These are phyloP conservation scores for Phoenicopterus ruber DNA, from an alignment of 2,113 vertebrate species.

Conservation along the genomic window DNA sequence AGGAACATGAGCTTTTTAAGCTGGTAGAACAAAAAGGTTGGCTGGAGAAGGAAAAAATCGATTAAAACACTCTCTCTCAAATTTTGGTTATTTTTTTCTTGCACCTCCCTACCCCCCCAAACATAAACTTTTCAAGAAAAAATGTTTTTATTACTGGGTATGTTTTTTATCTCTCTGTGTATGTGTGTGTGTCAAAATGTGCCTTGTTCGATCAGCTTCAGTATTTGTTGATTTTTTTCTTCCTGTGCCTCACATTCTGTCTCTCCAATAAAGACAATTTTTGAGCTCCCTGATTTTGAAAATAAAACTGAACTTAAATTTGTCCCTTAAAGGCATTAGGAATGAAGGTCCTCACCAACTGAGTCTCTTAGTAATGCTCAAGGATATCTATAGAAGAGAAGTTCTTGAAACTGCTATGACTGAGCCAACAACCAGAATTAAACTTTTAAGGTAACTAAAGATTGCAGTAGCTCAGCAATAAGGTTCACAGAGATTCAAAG, in stretches of 20 bases:
- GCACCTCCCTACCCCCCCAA: accelerated
- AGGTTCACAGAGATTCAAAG: neutral
- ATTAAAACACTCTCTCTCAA: neutral
- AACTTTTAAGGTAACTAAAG: neutral
- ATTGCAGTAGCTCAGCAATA: neutral
- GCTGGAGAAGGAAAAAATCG: accelerated
- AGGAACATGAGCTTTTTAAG: neutral
- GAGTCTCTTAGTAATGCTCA: neutral
- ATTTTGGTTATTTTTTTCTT: neutral
- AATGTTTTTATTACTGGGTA: accelerated
- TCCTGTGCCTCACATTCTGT: neutral
- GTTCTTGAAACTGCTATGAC: neutral
- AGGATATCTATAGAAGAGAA: neutral
- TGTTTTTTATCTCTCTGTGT: neutral
- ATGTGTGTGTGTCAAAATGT: neutral
- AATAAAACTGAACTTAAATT: neutral
- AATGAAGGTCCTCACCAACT: neutral
- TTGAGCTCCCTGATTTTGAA: neutral
- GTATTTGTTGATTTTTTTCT: neutral
- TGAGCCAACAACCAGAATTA: neutral
- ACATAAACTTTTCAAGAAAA: neutral
- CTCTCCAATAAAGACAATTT: neutral
- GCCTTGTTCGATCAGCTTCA: accelerated
- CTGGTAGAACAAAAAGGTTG: neutral
- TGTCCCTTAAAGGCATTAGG: neutral